Percentiles rank a stretch among this genome's conserved stretches.
Evolutionary conservation across 2,797 vertebrate genomes (phyloP).

Genomic region (Selene dorsalis): DNA sequence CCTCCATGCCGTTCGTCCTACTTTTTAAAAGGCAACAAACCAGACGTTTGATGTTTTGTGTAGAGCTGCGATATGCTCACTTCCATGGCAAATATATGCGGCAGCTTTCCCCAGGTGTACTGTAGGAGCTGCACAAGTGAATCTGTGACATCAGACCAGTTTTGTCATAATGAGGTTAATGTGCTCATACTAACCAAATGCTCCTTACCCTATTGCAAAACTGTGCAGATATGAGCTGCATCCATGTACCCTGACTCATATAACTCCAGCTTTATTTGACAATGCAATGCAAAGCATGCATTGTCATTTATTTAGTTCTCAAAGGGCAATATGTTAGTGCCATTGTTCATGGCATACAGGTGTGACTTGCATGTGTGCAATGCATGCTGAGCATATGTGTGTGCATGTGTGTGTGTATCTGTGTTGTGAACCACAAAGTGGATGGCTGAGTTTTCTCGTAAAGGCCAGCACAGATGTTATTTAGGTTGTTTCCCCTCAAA

Average conservation of each 20-base stretch:
- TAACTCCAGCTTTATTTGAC: slow-evolving; percentile 8
- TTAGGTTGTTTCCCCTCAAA: slow-evolving; percentile 72
- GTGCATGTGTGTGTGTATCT: slow-evolving; percentile 18
- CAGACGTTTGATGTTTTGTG: slow-evolving; percentile 73
- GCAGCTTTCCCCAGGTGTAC: slow-evolving; percentile 74
- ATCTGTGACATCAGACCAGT: slow-evolving; percentile 67
- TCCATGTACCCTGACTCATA: neutral
- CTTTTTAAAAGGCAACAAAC: slow-evolving; percentile 71
- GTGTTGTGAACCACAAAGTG: slow-evolving; percentile 72
- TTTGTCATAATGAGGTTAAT: slow-evolving; percentile 79
- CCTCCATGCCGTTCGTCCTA: slow-evolving; percentile 67
- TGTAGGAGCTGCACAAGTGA: slow-evolving; percentile 47
- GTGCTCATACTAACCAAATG: slow-evolving; percentile 33
- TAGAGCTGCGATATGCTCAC: slow-evolving; percentile 64
- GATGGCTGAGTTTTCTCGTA: slow-evolving; percentile 78
- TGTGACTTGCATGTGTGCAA: slow-evolving; percentile 66
- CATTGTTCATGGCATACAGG: slow-evolving; percentile 66
- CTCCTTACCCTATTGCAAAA: slow-evolving; percentile 25
- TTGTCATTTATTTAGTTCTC: slow-evolving; percentile 21
- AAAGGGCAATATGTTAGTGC: slow-evolving; percentile 20
- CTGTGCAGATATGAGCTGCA: slow-evolving; percentile 4
- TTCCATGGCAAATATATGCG: slow-evolving; percentile 54
- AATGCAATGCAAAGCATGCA: neutral
- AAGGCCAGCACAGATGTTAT: slow-evolving; percentile 82
- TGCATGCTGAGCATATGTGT: slow-evolving; percentile 36